A percentile compares a stretch with the other conserved stretches of the same genome.
phyloP scores from a whole-genome alignment of 2,797 vertebrate genomes.

The Chrysocyon brachyurus region DNA sequence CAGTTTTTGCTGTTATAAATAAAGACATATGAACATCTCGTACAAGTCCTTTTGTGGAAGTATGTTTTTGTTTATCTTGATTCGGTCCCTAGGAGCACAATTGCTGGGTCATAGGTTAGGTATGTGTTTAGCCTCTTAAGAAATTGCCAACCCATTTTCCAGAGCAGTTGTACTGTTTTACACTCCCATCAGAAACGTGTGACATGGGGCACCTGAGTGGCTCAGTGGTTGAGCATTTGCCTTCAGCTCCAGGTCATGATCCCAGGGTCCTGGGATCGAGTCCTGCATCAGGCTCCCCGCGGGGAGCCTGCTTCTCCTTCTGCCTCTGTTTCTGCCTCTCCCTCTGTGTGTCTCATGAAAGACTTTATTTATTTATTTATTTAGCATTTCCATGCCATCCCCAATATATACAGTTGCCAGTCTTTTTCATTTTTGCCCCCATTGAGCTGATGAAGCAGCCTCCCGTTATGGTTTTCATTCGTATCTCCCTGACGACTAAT shows the following conservation, averaged over 20 bases:
- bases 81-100: not conserved
- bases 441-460: not conserved
- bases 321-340: too few species aligned
- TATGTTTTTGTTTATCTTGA: not conserved
- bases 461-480: rapidly evolving
- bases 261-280: too few species aligned
- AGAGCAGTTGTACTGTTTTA: rapidly evolving
- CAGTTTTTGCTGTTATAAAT: not conserved
- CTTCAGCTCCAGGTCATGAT: too few species aligned
- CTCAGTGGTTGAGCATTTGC: too few species aligned
- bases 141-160: not conserved
- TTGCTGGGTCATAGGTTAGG: not conserved
- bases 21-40: not conserved
- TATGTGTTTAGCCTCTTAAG: not conserved
- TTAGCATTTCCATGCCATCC: not conserved
- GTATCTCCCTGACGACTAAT: not conserved
- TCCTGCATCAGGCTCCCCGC: too few species aligned
- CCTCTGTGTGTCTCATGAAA: too few species aligned
- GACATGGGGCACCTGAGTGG: too few species aligned
- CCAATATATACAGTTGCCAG: rapidly evolving
- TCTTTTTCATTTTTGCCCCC: not conserved
- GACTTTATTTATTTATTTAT: too few species aligned
- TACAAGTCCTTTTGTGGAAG: not conserved
- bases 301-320: too few species aligned
- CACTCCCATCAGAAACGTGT: rapidly evolving